Evolutionary conservation across 2,888 invertebrate species (phyloP).

Genomic region (Coremacera marginata): DNA sequence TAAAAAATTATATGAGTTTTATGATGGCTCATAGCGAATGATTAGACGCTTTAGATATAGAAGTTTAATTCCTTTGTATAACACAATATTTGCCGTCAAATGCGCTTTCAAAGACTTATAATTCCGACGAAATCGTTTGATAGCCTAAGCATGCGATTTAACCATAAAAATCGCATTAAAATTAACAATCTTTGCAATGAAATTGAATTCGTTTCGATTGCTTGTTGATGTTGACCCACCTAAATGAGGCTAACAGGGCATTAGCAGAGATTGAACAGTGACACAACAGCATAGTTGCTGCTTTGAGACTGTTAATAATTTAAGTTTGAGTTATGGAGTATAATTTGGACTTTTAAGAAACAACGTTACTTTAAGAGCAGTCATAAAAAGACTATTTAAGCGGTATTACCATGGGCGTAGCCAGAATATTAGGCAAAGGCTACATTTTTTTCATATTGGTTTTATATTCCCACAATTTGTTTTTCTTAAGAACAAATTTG

Average conservation of each 20-base stretch:
- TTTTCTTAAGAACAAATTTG: too few relatives aligned
- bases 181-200: conserved; percentile 17
- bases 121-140: conserved; percentile 28
- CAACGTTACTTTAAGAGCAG: too few relatives aligned
- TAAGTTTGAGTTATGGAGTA: too few relatives aligned
- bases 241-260: neutral
- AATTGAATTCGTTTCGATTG: conserved; percentile 10
- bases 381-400: too few relatives aligned
- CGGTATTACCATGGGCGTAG: too few relatives aligned
- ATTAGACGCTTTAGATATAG: neutral
- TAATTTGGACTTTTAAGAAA: too few relatives aligned
- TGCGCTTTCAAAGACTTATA: conserved; percentile 15
- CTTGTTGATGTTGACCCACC: neutral
- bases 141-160: conserved; percentile 26
- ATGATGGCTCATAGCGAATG: conserved; percentile 7
- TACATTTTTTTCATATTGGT: too few relatives aligned
- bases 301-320: too few relatives aligned
- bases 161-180: conserved; percentile 31
- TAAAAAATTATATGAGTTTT: neutral
- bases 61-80: conserved; percentile 5
- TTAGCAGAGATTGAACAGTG: too few relatives aligned
- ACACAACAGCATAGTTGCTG: too few relatives aligned
- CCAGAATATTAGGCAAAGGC: too few relatives aligned
- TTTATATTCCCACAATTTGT: too few relatives aligned
- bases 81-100: conserved; percentile 11